Base-by-base conservation (phyloP, 2,797 vertebrate species). In the Sarcoramphus papa region DNA sequence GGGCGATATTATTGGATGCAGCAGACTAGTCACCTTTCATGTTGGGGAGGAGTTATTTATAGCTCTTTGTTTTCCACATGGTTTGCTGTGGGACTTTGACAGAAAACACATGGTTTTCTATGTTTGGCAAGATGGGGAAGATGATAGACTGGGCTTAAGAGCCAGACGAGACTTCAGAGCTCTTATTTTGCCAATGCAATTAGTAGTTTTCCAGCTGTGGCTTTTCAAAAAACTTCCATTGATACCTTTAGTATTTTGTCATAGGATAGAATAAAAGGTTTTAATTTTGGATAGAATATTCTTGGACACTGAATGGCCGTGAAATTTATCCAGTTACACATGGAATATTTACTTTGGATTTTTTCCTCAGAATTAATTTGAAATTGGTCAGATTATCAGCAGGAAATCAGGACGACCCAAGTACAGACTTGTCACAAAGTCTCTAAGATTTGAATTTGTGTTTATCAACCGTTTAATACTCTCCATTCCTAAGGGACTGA, bases 41-140 rank as follows among this genome's bases (percentile, higher is more conserved):
- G 43, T 53, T 83, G 41, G n/a, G 85, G 80, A 93, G 67, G 54
- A 85, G 40, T 80, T 96, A 95, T 93, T 97, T 91, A 95, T 96
- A 96, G 85, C 73, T 94, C 88, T 87, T 92, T 95, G 88, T 94
- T 92, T 96, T 97, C 96, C 96, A 96, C 95, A 81, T 95, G 62
- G 91, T 96, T 95, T 95, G 73, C 81, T 90, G 63, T 64, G 78
- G 82, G 69, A 78, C 64, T 92, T 90, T 65, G 91, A 80, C 72
- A 92, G 82, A 95, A 94, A 96, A 90, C 93, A 90, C 81, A 88
- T 81, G 94, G 64, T 91, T 84, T 85, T 92, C 76, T 93, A 22
- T 76, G 81, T 90, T 86, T 90, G 82, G 87, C 64, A 90, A 86
- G 75, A 86, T 17, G 56, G 63, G 70, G 94, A 88, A 92, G 80